Conservation (phyloP, 1,140 invertebrate genomes). For the Zaprionus ghesquierei region DNA sequence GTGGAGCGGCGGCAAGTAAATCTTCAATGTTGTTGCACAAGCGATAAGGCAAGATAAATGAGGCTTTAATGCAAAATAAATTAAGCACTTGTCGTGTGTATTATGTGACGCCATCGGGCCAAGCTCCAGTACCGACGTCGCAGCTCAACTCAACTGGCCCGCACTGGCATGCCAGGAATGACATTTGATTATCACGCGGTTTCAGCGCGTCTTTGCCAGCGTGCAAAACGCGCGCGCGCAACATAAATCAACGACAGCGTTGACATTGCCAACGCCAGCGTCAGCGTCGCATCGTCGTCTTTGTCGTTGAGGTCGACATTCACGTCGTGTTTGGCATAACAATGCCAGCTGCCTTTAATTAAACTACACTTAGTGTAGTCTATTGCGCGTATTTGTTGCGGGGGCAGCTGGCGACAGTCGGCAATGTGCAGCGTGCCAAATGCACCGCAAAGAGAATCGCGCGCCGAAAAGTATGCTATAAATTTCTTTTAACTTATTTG, state of each 20-base stretch:
- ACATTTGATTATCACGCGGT: slow-evolving; percentile 76
- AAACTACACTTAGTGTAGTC: slow-evolving; percentile 47
- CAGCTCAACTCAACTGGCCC: not conserved
- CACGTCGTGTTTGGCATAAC: slow-evolving; percentile 49
- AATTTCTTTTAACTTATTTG: slow-evolving; percentile 38
- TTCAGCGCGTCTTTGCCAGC: slow-evolving; percentile 58
- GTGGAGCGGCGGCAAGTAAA: slow-evolving; percentile 66
- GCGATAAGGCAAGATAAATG: slow-evolving; percentile 79
- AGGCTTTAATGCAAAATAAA: slow-evolving; percentile 79
- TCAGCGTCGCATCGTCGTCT: slow-evolving; percentile 6
- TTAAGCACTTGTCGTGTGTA: slow-evolving; percentile 78
- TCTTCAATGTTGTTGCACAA: slow-evolving; percentile 78
- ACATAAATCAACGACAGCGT: slow-evolving; percentile 72
- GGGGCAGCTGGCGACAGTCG: not conserved
- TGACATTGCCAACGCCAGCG: slow-evolving; percentile 41
- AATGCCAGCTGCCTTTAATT: slow-evolving; percentile 66
- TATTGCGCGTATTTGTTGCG: slow-evolving; percentile 18
- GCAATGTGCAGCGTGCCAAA: not conserved
- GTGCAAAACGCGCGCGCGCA: slow-evolving; percentile 30
- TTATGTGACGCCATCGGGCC: slow-evolving; percentile 40
- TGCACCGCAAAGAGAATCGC: not conserved
- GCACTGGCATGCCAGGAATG: slow-evolving; percentile 60
- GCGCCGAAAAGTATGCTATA: slow-evolving; percentile 35
- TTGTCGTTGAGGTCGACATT: slow-evolving; percentile 16
- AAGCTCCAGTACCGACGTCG: not conserved